phyloP scores from a whole-genome alignment of 2,888 invertebrate genomes.

The Teleiodes luculella region DNA sequence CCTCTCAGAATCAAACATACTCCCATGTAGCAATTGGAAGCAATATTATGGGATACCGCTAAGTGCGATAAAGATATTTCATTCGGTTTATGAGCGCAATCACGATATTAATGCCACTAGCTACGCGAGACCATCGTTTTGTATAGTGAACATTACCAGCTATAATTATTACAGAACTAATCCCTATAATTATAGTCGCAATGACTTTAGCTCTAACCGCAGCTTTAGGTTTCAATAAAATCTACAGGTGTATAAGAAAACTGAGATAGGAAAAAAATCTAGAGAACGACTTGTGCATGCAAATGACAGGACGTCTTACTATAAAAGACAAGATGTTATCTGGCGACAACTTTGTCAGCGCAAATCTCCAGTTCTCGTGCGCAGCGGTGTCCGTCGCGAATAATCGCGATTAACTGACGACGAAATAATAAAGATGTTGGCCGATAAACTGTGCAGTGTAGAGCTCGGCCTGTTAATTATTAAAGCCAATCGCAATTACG shows the following conservation, averaged over 20 bases:
- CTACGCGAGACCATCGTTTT: not conserved
- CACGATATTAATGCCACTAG: conserved; percentile 8
- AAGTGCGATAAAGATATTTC: conserved; percentile 28
- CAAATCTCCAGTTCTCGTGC: conserved; percentile 14
- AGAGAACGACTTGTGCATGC: conserved; percentile 4
- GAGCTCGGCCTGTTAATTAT: conserved; percentile 40
- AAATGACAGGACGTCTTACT: conserved; percentile 5
- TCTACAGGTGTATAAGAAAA: conserved; percentile 1
- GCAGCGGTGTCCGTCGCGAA: conserved; percentile 14
- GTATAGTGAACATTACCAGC: not conserved
- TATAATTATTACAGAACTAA: not conserved
- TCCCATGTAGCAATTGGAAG: conserved; percentile 30
- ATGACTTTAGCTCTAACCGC: not conserved
- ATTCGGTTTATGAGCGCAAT: conserved; percentile 28
- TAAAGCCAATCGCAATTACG: conserved; percentile 44
- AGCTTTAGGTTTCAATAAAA: not conserved
- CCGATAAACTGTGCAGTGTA: conserved; percentile 37
- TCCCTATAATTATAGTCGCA: not conserved
- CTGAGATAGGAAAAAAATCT: not conserved
- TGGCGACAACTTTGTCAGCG: conserved; percentile 11
- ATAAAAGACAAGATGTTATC: conserved; percentile 7
- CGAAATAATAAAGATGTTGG: conserved; percentile 44
- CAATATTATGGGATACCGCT: conserved; percentile 22
- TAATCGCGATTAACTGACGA: conserved; percentile 24
- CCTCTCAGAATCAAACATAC: not conserved